A percentile compares a stretch with the other conserved stretches of the same genome.
Evolutionary conservation across 1,140 invertebrate species (phyloP).

Genomic region (Trissolcus basalis): DNA sequence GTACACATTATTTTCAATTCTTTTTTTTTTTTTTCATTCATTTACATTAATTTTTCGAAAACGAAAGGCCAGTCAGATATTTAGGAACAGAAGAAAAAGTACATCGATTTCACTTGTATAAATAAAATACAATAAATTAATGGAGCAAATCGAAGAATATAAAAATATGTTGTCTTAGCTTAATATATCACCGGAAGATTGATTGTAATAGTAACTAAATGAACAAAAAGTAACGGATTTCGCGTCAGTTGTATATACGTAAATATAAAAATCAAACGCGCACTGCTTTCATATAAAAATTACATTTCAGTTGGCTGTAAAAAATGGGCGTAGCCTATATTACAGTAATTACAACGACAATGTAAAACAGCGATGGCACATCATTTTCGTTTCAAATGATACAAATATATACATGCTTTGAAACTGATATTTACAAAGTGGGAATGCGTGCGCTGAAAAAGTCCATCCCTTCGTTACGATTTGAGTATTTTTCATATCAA

Average conservation of each 20-base stretch:
- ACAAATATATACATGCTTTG: constrained; percentile 41
- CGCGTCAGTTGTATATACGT: no score
- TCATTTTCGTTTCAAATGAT: constrained; percentile 45
- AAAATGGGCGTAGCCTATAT: constrained; percentile 43
- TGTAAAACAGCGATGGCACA: constrained; percentile 56
- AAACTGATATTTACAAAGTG: constrained; percentile 50
- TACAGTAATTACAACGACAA: constrained; percentile 62
- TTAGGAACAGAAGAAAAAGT: background rate
- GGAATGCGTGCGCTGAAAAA: constrained; percentile 48
- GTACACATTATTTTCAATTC: constrained; percentile 5
- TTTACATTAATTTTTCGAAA: background rate
- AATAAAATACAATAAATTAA: constrained; percentile 25
- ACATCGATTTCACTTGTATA: background rate
- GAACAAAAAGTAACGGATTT: no score
- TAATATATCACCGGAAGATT: background rate
- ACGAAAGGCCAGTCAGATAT: background rate
- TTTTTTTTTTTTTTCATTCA: background rate
- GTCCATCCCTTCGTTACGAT: constrained; percentile 9
- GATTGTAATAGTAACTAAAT: no score
- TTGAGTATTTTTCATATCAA: constrained; percentile 24
- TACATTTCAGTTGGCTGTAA: constrained; percentile 25
- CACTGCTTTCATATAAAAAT: constrained; percentile 30
- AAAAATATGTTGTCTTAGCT: constrained; percentile 33
- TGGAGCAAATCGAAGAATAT: constrained; percentile 9
- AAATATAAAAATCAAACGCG: constrained; percentile 42